Conservation (phyloP, 2,113 vertebrate genomes). For the Andinoacara biseriatus region DNA sequence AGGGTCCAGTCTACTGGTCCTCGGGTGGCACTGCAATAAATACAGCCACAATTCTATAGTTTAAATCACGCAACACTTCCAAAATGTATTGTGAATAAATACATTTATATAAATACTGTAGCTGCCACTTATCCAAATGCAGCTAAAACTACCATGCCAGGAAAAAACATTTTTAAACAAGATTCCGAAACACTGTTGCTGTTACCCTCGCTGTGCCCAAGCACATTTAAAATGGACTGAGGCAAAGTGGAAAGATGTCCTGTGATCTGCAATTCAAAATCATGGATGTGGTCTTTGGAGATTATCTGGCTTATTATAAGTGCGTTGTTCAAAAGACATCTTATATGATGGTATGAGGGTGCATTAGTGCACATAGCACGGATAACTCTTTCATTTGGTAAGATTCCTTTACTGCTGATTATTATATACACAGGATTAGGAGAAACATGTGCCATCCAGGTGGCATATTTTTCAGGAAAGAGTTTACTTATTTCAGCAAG, state of each 20-base stretch:
- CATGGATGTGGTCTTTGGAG: neutral
- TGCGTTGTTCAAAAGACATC: neutral
- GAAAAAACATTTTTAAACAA: constrained; percentile 1
- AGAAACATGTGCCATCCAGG: neutral
- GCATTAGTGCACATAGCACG: neutral
- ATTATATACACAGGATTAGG: neutral
- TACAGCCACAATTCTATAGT: neutral
- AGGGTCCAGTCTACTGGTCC: neutral
- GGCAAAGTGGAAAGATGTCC: neutral
- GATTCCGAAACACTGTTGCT: neutral
- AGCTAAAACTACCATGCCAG: neutral
- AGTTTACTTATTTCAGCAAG: no score
- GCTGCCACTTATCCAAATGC: no score
- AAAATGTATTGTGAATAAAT: neutral
- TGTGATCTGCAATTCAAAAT: neutral
- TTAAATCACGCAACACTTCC: neutral
- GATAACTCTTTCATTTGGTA: neutral
- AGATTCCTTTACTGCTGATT: neutral
- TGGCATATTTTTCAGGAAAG: neutral
- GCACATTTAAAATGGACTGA: neutral
- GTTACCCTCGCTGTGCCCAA: neutral
- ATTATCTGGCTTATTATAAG: neutral
- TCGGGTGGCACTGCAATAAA: neutral
- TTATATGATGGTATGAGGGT: neutral
- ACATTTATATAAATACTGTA: neutral